Base-by-base conservation (phyloP, 2,797 vertebrate genomes). In the Mionectes olivaceus region DNA sequence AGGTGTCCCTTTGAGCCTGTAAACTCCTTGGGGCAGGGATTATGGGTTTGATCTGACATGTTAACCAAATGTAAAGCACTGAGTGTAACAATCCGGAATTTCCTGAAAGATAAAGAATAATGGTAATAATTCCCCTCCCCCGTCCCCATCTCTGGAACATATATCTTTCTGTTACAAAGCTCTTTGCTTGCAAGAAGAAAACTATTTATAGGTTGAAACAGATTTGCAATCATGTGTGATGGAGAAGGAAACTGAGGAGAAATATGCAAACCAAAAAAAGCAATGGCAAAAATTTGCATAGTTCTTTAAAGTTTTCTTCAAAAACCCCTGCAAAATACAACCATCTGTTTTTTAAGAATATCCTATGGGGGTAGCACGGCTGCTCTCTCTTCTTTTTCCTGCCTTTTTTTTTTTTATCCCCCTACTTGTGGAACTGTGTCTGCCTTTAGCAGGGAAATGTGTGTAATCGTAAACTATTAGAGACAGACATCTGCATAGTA, bases 211-310 rank as follows among this genome's bases (percentile, higher is more conserved):
- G 68, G 37, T 67, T 80, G 80, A 97, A 95, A 93, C 86, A 96
- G 96, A 96, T 95, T 97, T 93, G 73, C 65, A 97, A 93, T 96
- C 84, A 81, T 93, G 41, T 92, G 75, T 95, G 91, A 82, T 95
- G 49, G 74, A 96, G 94, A 97, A 88, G 85, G 64, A 94, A 93
- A 96, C 91, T 70, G 83, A 94, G 83, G 89, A 94, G 80, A 96
- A 95, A 97, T 87, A 96, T 57, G 71, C 77, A 96, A 96, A 95
- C 90, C 81, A 83, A 97, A 94, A 97, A 93, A 97, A 96, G 89
- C 90, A 94, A 95, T 91, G 68, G 65, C 50, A 82, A 89, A 92
- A 94, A 97, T 97, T 96, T 97, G 95, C 95, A 97, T 97, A 96
- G 93, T 87, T 96, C 79, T 94, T 97, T 95, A 96, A 96, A 96